phyloP scores from a whole-genome alignment of 2,888 invertebrate species.

The Apodemia duryi region DNA sequence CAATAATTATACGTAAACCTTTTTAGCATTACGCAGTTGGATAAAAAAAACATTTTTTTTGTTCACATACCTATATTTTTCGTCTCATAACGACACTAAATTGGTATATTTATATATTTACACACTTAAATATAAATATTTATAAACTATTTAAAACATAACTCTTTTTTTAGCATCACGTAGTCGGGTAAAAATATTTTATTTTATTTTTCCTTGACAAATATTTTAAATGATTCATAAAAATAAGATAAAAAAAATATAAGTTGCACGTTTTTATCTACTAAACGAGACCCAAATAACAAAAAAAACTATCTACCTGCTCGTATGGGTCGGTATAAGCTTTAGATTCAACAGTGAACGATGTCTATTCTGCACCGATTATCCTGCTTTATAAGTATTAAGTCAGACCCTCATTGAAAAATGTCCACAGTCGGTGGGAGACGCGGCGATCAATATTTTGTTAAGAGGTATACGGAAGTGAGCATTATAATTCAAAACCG shows the following conservation, averaged over 20 bases:
- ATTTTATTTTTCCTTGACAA: background rate
- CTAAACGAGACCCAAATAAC: slow-evolving; percentile 56
- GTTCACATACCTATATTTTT: no score
- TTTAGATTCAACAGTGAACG: slow-evolving; percentile 56
- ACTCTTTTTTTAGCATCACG: no score
- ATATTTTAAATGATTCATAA: slow-evolving; percentile 8
- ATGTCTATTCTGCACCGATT: slow-evolving; percentile 55
- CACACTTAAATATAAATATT: no score
- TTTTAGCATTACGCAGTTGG: no score
- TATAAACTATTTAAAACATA: no score
- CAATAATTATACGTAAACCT: no score
- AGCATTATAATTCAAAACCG: slow-evolving; percentile 52
- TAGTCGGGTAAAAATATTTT: no score
- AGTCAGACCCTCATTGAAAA: slow-evolving; percentile 49
- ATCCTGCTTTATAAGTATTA: slow-evolving; percentile 45
- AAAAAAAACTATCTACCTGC: slow-evolving; percentile 67
- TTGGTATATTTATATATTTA: no score
- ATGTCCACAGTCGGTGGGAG: slow-evolving; percentile 53
- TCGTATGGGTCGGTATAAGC: slow-evolving; percentile 48
- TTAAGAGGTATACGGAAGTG: slow-evolving; percentile 59
- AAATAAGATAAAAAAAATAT: slow-evolving; percentile 20
- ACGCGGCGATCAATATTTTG: slow-evolving; percentile 73
- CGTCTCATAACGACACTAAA: no score
- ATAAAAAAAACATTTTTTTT: no score
- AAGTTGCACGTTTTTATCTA: slow-evolving; percentile 37